Percentiles rank a stretch among this genome's conserved stretches.
These are phyloP conservation scores for Pocillopora grandis DNA, from an alignment of 92 coral and sea anemone species.

Conservation along the genomic window DNA sequence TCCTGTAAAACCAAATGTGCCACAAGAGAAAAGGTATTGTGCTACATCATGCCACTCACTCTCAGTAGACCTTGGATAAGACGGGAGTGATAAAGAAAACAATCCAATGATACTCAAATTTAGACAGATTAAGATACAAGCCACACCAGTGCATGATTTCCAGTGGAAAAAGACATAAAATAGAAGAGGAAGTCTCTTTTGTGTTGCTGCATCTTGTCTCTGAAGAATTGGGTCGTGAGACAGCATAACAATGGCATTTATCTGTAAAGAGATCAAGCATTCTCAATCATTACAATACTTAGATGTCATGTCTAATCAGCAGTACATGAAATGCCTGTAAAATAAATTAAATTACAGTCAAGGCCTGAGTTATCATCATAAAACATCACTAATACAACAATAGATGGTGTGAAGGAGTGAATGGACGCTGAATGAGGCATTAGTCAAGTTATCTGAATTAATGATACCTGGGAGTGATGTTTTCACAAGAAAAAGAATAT, in stretches of 20 bases:
- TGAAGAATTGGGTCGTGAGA: conserved; percentile 47
- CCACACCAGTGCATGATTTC: conserved; percentile 61
- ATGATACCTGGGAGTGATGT: no score
- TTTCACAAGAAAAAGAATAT: no score
- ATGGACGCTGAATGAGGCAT: no score
- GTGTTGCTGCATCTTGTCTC: conserved; percentile 53
- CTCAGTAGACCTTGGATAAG: conserved; percentile 4
- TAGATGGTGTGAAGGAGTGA: no score
- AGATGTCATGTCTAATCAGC: no score
- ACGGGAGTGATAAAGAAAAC: conserved; percentile 54
- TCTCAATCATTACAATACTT: no score
- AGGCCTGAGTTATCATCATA: no score
- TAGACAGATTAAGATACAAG: conserved; percentile 61
- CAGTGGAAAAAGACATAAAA: conserved; percentile 57
- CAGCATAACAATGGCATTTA: conserved; percentile 51
- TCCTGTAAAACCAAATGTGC: conserved; percentile 78
- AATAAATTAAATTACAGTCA: no score
- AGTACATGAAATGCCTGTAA: no score
- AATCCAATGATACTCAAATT: conserved; percentile 72
- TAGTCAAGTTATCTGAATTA: no score
- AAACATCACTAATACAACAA: no score
- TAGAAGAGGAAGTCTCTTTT: conserved; percentile 72
- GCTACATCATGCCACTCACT: conserved; percentile 52
- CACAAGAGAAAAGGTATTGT: conserved; percentile 78
- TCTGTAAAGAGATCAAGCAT: conserved; percentile 40